These are phyloP conservation scores for Lepidocolaptes lacrymiger DNA, from an alignment of 2,797 vertebrate species.

Conservation along the genomic window DNA sequence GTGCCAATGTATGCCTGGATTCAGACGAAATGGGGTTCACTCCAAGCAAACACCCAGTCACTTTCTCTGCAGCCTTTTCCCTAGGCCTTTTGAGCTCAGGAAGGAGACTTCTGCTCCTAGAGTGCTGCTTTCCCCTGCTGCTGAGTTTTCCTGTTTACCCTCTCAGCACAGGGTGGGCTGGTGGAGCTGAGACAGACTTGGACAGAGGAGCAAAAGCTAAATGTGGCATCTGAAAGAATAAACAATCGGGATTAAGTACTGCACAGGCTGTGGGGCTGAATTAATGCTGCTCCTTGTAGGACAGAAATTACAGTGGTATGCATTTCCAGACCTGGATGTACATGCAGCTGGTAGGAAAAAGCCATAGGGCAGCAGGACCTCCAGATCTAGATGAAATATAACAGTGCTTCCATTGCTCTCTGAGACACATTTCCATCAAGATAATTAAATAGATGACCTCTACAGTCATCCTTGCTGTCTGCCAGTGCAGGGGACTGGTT, in stretches of 20 bases:
- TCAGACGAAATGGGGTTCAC: not conserved
- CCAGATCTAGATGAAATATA: not conserved
- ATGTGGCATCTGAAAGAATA: not conserved
- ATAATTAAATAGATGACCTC: not conserved
- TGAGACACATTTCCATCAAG: not conserved
- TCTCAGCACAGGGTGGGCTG: not conserved
- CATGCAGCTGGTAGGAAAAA: not conserved
- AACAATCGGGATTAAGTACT: not conserved
- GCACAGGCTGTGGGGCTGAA: not conserved
- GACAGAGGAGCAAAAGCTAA: not conserved
- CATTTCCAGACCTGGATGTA: not conserved
- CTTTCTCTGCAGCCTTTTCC: not conserved
- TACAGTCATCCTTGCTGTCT: not conserved
- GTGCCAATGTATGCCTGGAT: not conserved
- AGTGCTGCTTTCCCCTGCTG: not conserved
- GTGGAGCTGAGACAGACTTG: not conserved
- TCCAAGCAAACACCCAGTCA: not conserved
- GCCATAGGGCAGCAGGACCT: not conserved
- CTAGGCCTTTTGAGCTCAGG: not conserved
- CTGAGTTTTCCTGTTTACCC: not conserved
- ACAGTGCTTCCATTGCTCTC: not conserved
- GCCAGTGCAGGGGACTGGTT: accelerated
- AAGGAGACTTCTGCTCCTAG: not conserved
- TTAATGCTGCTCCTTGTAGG: not conserved
- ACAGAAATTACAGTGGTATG: not conserved